Evolutionary conservation across 1,140 invertebrate genomes (phyloP).

Genomic region (Saxidomus purpurata): DNA sequence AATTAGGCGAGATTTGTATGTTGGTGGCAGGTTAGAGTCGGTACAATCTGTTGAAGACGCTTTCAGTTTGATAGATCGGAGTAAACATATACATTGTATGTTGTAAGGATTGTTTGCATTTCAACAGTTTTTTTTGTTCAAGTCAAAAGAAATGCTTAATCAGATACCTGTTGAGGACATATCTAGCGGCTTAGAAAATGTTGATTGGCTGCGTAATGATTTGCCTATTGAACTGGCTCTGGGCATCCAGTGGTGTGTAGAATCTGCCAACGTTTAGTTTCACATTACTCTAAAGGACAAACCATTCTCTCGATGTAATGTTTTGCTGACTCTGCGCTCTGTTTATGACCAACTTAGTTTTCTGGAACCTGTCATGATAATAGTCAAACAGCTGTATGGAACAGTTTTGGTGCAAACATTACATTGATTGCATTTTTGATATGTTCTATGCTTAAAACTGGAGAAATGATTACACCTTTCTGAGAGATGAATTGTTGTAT

Average conservation of each 20-base stretch:
- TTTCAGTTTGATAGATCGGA: conserved; percentile 11
- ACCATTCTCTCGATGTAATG: conserved; percentile 36
- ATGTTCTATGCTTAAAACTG: too few relatives aligned
- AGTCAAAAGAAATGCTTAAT: too few relatives aligned
- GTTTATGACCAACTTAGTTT: conserved; percentile 73
- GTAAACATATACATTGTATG: conserved; percentile 40
- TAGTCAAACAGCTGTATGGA: conserved; percentile 73
- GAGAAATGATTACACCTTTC: too few relatives aligned
- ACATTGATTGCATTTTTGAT: conserved; percentile 57
- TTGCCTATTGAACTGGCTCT: conserved; percentile 59
- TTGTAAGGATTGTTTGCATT: conserved; percentile 40
- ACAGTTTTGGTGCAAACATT: too few relatives aligned
- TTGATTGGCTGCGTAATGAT: conserved; percentile 43
- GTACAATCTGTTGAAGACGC: conserved; percentile 43
- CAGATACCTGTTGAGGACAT: too few relatives aligned
- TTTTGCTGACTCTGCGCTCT: conserved; percentile 46
- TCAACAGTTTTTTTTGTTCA: conserved; percentile 65
- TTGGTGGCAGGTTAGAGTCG: conserved; percentile 59
- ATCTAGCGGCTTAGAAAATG: conserved; percentile 23
- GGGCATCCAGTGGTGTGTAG: conserved; percentile 15
- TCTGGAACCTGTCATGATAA: conserved; percentile 64
- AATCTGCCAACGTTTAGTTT: conserved; percentile 34
- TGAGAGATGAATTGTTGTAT: too few relatives aligned
- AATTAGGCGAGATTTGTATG: conserved; percentile 61
- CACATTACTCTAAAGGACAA: conserved; percentile 27